Percentiles rank a stretch among this genome's conserved stretches.
phyloP scores from a whole-genome alignment of 2,888 invertebrate species.

The Polydrusus tereticollis region DNA sequence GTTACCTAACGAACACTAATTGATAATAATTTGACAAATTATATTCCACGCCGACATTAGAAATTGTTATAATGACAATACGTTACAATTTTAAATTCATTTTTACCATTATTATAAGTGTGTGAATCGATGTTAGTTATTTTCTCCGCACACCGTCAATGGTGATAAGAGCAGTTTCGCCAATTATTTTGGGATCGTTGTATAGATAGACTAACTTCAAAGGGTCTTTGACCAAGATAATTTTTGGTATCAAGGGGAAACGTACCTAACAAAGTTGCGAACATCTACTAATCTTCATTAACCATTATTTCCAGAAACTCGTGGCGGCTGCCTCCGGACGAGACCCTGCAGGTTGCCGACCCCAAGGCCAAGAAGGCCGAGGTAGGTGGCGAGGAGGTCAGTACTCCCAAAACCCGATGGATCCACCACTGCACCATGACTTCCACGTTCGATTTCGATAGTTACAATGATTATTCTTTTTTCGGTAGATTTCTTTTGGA shows the following conservation, averaged over 20 bases:
- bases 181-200: too few species aligned
- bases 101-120: too few species aligned
- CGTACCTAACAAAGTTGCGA: not conserved
- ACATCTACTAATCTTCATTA: not conserved
- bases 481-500: slow-evolving; percentile 27
- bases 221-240: too few species aligned
- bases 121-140: too few species aligned
- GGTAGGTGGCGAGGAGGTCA: slow-evolving; percentile 76
- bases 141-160: too few species aligned
- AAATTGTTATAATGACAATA: too few species aligned
- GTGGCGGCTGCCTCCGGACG: slow-evolving; percentile 93
- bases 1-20: too few species aligned
- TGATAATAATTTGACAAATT: too few species aligned
- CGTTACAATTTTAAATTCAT: too few species aligned
- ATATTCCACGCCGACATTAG: too few species aligned
- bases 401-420: slow-evolving; percentile 57
- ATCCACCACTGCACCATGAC: slow-evolving; percentile 41
- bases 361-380: slow-evolving; percentile 83
- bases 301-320: slow-evolving; percentile 70
- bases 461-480: slow-evolving; percentile 19
- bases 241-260: slow-evolving; percentile 84
- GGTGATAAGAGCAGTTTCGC: too few species aligned
- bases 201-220: too few species aligned
- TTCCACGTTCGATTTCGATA: slow-evolving; percentile 28
- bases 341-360: slow-evolving; percentile 92